Evolutionary conservation across 2,797 vertebrate genomes (phyloP), one percentile per base, ranked within the genome.

Genomic region (Macroramphosus scolopax): DNA sequence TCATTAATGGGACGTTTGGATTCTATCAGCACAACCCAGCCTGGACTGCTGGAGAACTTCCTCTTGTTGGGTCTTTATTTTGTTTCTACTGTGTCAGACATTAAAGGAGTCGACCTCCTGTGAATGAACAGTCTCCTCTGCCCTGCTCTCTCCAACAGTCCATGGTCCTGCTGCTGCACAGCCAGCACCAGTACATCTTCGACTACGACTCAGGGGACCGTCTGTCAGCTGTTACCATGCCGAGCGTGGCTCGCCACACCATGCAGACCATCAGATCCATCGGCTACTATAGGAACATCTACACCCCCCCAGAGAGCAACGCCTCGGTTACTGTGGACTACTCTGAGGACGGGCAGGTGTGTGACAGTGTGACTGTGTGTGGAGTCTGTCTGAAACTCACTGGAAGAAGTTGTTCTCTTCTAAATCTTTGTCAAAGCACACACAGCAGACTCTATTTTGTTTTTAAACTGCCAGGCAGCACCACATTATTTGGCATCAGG

Each of bases 181-280:
- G 97, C 83, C 97, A 99, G 81, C 88, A 94, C 53, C 97, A 98
- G 81, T 99, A 99, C 84, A 99, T 99, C 84, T 98, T 99, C 0
- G 96, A 99, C 60, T 99, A 94, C 0, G 96, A 96, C 70, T 82
- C 92, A 41, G 85, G 92, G 80, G 95, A 97, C 77, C 92, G 93
- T n/a, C 90, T 99, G 37, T 93, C 95, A 0, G 95, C 97, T 9
- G 92, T 99, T 72, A 99, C 96, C 31, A 99, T 99, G 97, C 97
- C 97, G 65, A 98, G 95, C 0, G 96, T 99, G 49, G 96, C 97
- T 12, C 93, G 97, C 28, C 97, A 99, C 72, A 98, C 95, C 75
- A 98, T 99, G 97, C 95, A 98, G 89, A 98, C 96, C 18, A 94
- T 98, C 63, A 90, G 96, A 26, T 99, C 97, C 63, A 89, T 99